phyloP scores from a whole-genome alignment of 1,140 invertebrate species.

The Drosophila prosaltans region DNA sequence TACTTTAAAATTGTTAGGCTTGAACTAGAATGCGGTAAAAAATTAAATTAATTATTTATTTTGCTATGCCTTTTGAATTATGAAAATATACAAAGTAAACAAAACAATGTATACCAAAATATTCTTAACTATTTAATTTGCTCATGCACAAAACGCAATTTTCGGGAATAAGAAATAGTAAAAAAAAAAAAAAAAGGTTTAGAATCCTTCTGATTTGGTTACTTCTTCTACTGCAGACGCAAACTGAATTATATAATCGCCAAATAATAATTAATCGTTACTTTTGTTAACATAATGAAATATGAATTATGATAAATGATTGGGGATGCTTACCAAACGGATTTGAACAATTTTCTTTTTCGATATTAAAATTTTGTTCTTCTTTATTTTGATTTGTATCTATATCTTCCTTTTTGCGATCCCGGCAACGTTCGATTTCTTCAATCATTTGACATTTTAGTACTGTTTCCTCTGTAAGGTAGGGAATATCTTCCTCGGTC shows the following conservation, averaged over 20 bases:
- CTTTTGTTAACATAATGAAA: not conserved
- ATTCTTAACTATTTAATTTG: too few species aligned
- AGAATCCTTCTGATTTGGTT: too few species aligned
- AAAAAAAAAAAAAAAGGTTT: too few species aligned
- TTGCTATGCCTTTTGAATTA: too few species aligned
- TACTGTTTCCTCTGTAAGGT: constrained; percentile 74
- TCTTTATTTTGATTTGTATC: constrained; percentile 24
- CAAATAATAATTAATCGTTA: not conserved
- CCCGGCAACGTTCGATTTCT: constrained; percentile 46
- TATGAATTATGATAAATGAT: not conserved
- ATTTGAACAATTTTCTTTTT: constrained; percentile 37
- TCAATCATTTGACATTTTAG: constrained; percentile 71
- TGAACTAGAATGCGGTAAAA: too few species aligned
- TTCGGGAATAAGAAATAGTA: too few species aligned
- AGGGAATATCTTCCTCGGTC: constrained; percentile 73
- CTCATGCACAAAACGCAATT: too few species aligned
- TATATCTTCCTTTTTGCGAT: constrained; percentile 27
- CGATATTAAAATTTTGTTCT: constrained; percentile 21
- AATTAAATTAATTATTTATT: too few species aligned
- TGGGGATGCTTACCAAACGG: constrained; percentile 27
- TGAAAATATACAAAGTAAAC: too few species aligned
- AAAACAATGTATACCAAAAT: too few species aligned
- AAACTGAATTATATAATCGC: not conserved
- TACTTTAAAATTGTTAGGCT: too few species aligned
- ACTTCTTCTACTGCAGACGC: too few species aligned